Conservation (phyloP, 2,113 vertebrate species). For the Equus quagga region DNA sequence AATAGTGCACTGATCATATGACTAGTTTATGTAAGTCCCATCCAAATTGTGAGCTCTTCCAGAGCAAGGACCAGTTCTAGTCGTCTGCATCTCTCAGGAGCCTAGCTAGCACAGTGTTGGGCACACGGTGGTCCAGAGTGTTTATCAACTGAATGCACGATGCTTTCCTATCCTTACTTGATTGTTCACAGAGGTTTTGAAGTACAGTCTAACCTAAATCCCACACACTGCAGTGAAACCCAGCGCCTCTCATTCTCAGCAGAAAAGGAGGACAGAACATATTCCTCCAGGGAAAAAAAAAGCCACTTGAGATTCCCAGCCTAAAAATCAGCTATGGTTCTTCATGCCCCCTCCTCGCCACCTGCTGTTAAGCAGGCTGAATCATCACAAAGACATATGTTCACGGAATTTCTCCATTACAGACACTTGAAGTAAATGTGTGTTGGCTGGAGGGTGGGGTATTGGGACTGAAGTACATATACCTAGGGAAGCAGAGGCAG, state of each 20-base stretch:
- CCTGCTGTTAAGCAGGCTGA: slow-evolving; percentile 75
- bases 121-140: slow-evolving; percentile 7
- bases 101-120: not conserved
- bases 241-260: slow-evolving; percentile 18
- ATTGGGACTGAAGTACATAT: slow-evolving; percentile 14
- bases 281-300: slow-evolving; percentile 55
- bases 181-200: slow-evolving; percentile 24
- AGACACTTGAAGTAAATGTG: slow-evolving; percentile 60
- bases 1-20: not conserved
- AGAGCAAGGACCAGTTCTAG: not conserved
- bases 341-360: slow-evolving; percentile 69
- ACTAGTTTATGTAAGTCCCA: not conserved
- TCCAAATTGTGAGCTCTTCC: not conserved
- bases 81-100: not conserved
- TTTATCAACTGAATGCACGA: not conserved
- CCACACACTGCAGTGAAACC: not conserved
- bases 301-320: slow-evolving; percentile 74
- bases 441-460: slow-evolving; percentile 22
- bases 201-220: slow-evolving; percentile 72
- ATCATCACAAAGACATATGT: slow-evolving; percentile 80
- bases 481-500: slow-evolving; percentile 42
- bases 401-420: slow-evolving; percentile 71
- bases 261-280: slow-evolving; percentile 74
- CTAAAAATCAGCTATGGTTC: slow-evolving; percentile 65
- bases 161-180: not conserved